phyloP scores from a whole-genome alignment of 2,888 invertebrate genomes.

The Epinotia demarniana region DNA sequence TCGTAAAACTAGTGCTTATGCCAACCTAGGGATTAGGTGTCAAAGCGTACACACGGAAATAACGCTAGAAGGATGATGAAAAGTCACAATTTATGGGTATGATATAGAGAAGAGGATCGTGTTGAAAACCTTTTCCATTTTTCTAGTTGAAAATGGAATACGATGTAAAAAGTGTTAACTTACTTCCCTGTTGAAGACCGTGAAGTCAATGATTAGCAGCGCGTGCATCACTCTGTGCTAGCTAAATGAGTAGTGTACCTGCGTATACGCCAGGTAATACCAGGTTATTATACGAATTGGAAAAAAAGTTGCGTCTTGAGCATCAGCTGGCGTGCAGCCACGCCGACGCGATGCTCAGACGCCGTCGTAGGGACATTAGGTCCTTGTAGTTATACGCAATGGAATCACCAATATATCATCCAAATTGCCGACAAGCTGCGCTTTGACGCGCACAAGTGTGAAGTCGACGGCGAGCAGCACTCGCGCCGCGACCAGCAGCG shows the following conservation, averaged over 20 bases:
- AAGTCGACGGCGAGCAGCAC: constrained; percentile 74
- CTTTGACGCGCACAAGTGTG: constrained; percentile 68
- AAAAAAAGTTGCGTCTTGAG: no score
- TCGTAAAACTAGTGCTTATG: no score
- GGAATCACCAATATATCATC: constrained; percentile 70
- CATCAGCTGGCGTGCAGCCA: neutral
- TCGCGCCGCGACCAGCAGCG: constrained; percentile 62
- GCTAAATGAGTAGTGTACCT: neutral
- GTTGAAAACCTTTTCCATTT: no score
- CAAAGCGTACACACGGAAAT: no score
- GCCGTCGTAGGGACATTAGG: neutral
- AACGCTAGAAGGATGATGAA: no score
- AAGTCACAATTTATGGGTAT: no score
- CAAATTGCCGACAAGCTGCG: constrained; percentile 65
- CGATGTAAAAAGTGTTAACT: no score
- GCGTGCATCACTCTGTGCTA: constrained; percentile 59
- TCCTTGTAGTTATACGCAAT: neutral
- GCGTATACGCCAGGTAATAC: neutral
- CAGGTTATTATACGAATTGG: neutral
- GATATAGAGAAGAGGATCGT: no score
- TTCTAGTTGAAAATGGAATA: no score
- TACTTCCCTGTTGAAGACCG: constrained; percentile 51
- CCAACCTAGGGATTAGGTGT: no score
- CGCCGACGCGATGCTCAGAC: neutral
- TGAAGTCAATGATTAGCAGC: constrained; percentile 72